phyloP scores from a whole-genome alignment of 2,888 invertebrate species.

The Netelia inedita region DNA sequence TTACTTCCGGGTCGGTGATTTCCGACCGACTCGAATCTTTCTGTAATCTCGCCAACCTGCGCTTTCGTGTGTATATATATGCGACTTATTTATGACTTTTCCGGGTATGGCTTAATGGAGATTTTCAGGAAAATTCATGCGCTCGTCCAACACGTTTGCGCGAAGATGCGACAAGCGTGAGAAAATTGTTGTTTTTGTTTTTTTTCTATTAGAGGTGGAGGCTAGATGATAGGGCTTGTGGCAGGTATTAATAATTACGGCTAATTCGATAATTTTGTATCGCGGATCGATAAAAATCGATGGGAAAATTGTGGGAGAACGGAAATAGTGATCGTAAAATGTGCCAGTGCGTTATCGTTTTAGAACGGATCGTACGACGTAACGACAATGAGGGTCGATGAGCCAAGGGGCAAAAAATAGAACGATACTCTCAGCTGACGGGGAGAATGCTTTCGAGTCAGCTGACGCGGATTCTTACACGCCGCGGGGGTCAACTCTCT shows the following conservation, averaged over 20 bases:
- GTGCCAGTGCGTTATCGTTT: no score
- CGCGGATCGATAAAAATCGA: background rate
- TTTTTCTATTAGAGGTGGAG: background rate
- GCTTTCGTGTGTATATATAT: background rate
- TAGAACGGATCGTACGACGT: background rate
- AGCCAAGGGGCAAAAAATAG: conserved; percentile 34
- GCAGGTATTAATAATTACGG: no score
- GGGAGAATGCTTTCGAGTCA: conserved; percentile 58
- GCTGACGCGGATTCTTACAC: conserved; percentile 66
- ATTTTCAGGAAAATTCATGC: background rate
- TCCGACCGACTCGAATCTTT: background rate
- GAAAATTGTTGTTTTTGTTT: no score
- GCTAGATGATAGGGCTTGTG: no score
- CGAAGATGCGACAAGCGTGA: no score
- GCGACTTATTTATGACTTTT: background rate
- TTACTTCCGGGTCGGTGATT: conserved; percentile 58
- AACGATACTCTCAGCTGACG: conserved; percentile 46
- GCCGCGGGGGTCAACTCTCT: conserved; percentile 66
- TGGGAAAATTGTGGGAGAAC: background rate
- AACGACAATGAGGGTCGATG: conserved; percentile 38
- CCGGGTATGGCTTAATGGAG: background rate
- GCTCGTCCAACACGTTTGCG: background rate
- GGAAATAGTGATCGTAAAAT: no score
- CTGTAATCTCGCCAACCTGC: conserved; percentile 14
- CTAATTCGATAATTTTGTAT: no score